Evolutionary conservation across 2,888 invertebrate species (phyloP).

Genomic region (Patella caerulea): DNA sequence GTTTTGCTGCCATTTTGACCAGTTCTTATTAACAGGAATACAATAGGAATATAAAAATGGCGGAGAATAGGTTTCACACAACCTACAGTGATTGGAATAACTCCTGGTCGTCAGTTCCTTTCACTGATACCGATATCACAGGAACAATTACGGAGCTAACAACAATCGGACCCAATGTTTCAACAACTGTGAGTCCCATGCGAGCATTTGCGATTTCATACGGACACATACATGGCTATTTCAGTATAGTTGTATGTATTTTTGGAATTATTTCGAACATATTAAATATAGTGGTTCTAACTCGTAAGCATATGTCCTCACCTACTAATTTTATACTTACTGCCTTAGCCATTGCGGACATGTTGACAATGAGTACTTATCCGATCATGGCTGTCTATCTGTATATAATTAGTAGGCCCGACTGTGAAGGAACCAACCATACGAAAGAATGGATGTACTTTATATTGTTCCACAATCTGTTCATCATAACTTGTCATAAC

Average conservation of each 20-base stretch:
- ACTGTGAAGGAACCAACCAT: constrained; percentile 43
- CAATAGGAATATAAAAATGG: neutral
- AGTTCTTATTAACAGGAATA: no score
- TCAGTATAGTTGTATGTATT: constrained; percentile 88
- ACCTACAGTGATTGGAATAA: neutral
- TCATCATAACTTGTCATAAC: constrained; percentile 78
- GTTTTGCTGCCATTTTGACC: no score
- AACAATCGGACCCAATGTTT: neutral
- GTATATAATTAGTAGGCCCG: constrained; percentile 55
- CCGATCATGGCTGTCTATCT: constrained; percentile 76
- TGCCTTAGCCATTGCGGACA: constrained; percentile 87
- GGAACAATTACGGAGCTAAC: constrained; percentile 13
- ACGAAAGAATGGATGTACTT: constrained; percentile 67
- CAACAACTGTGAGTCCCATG: constrained; percentile 34
- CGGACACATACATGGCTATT: constrained; percentile 82
- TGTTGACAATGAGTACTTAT: constrained; percentile 91
- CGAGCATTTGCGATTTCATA: constrained; percentile 54
- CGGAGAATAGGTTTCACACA: neutral
- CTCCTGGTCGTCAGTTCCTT: neutral
- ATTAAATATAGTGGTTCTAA: constrained; percentile 90
- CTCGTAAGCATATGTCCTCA: constrained; percentile 88
- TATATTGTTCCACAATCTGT: constrained; percentile 63
- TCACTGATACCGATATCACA: constrained; percentile 1
- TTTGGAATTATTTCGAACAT: constrained; percentile 93
- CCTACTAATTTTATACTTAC: constrained; percentile 93